Base-by-base conservation (phyloP, 2,113 vertebrate genomes). In the Gambusia holbrooki region DNA sequence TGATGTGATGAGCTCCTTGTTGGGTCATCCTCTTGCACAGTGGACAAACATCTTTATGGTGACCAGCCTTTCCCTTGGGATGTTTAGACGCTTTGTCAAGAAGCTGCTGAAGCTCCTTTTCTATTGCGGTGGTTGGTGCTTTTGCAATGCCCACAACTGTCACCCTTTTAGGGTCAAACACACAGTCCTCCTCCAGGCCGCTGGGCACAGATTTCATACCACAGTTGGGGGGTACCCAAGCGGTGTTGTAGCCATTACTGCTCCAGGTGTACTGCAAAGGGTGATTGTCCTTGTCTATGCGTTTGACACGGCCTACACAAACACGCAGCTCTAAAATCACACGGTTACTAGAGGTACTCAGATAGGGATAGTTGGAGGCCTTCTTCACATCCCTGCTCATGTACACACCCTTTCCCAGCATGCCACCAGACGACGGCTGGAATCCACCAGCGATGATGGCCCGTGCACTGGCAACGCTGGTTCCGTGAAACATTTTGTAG, bases 381-480 rank as follows among this genome's bases (percentile, higher is more conserved):
- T 94, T 94, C 17, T 81, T 85, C 70, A 51, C 84, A 25, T 93
- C 42, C 4, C 93, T 90, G 71, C 93, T 95, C 45, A 94, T 83
- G 3, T 94, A 95, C 30, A 95, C 92, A 0, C 94, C 94, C 7
- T 32, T 77, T 45, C 94, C 94, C 42, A 95, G 80, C 91, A 93
- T 92, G n/a, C 94, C 94, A 2, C 15, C 9, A 1, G 61, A 0
- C 1, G 93, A 95, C 68, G 73, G 92, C 4, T 32, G 25, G 37
- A 95, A 94, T 9, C 94, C 94, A 61, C 35, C 70, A 2, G 82
- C 19, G 60, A 94, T 84, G 79, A 95, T 94, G 27, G 71, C 17
- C 1, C 76, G 40, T 22, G 89, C 89, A 0, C 29, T 81, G 67
- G 69, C n/a, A 51, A 85, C 0, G 1, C 30, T 80, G 66, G 89